A percentile compares a stretch with the other conserved stretches of the same genome.
phyloP scores from a whole-genome alignment of 2,888 invertebrate species.

The Calephelis perditalis region DNA sequence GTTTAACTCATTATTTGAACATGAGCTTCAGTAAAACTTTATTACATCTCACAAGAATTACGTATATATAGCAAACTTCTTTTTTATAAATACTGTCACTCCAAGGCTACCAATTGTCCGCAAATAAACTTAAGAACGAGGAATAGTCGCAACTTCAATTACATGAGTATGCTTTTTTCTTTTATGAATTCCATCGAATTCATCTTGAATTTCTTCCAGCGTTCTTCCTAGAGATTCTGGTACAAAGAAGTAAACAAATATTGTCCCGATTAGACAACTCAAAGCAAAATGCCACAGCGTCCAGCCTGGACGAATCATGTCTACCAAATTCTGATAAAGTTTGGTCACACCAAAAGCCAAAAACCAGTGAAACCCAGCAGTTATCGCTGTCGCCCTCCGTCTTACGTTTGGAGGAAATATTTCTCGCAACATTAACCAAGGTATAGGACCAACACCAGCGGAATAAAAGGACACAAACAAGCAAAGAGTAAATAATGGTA shows the following conservation, averaged over 20 bases:
- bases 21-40: no score
- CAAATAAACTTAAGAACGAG: constrained; percentile 32
- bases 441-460: constrained; percentile 83
- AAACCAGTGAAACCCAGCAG: constrained; percentile 83
- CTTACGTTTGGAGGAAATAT: constrained; percentile 81
- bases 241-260: constrained; percentile 81
- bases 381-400: constrained; percentile 81
- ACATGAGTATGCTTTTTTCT: constrained; percentile 63
- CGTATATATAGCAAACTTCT: background rate
- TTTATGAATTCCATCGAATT: constrained; percentile 67
- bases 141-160: constrained; percentile 61
- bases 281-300: constrained; percentile 83
- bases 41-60: no score
- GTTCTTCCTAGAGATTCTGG: constrained; percentile 83
- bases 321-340: constrained; percentile 79
- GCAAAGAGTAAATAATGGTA: constrained; percentile 77
- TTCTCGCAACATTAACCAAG: constrained; percentile 84
- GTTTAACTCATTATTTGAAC: no score
- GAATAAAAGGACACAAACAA: constrained; percentile 80
- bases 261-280: constrained; percentile 75
- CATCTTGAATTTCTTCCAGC: constrained; percentile 74
- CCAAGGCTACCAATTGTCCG: background rate
- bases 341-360: constrained; percentile 82
- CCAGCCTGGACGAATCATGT: constrained; percentile 75
- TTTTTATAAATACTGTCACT: constrained; percentile 5